Evolutionary conservation across 2,797 vertebrate species (phyloP).

Genomic region (Gadopsis bispinosus): DNA sequence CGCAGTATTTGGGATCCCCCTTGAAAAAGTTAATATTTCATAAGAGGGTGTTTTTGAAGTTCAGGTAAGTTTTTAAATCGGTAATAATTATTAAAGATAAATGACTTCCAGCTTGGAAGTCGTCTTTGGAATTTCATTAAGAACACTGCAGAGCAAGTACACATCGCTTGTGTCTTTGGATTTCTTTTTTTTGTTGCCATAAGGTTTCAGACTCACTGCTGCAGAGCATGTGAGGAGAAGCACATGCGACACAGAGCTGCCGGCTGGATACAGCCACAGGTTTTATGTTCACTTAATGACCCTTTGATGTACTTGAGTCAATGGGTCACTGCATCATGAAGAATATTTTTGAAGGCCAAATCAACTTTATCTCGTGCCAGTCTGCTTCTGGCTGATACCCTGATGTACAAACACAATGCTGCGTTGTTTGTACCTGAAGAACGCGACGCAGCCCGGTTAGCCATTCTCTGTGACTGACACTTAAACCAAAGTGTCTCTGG

Average conservation of each 20-base stretch:
- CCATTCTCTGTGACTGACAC: constrained; percentile 33
- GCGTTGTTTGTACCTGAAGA: not conserved
- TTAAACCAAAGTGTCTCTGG: constrained; percentile 35
- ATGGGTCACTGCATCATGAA: not conserved
- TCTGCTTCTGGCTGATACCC: constrained; percentile 11
- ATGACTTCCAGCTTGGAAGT: not conserved
- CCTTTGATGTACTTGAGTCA: constrained; percentile 3
- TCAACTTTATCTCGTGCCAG: not conserved
- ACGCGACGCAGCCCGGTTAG: not conserved
- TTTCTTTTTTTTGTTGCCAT: not conserved
- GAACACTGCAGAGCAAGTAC: not conserved
- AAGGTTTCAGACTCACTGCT: constrained; percentile 5
- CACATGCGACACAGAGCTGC: constrained; percentile 15
- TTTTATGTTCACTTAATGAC: constrained; percentile 24
- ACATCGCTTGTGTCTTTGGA: not conserved
- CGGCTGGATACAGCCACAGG: not conserved
- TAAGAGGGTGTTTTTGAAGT: not conserved
- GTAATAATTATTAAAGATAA: constrained; percentile 11
- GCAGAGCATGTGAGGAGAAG: constrained; percentile 9
- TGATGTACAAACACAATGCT: not conserved
- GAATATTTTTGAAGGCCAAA: not conserved
- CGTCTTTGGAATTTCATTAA: not conserved
- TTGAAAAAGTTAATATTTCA: constrained; percentile 16
- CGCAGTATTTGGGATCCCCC: constrained; percentile 40
- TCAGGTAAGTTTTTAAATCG: constrained; percentile 29